Evolutionary conservation across 2,797 vertebrate genomes (phyloP).

Genomic region (Antennarius maculatus): DNA sequence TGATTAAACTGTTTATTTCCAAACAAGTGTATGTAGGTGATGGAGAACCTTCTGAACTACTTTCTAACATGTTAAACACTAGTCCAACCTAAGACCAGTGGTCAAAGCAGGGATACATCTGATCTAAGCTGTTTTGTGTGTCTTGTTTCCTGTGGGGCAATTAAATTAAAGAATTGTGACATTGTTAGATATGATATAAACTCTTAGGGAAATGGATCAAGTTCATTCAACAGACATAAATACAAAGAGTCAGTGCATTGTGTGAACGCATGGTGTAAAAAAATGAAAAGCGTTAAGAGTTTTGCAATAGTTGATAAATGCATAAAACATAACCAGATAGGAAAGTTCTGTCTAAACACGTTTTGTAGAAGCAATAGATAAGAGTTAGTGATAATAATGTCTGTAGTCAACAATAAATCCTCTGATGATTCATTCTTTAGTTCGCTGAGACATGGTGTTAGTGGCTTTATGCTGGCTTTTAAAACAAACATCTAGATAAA

Average conservation of each 20-base stretch:
- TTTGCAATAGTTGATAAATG: conserved; percentile 46
- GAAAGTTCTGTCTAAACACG: conserved; percentile 30
- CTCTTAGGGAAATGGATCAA: conserved; percentile 41
- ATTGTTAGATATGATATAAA: conserved; percentile 32
- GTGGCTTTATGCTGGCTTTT: conserved; percentile 53
- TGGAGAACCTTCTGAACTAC: conserved; percentile 32
- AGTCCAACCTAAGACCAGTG: conserved; percentile 16
- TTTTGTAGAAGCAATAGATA: conserved; percentile 34
- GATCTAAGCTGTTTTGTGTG: conserved; percentile 47
- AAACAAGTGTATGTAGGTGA: conserved; percentile 18
- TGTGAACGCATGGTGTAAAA: conserved; percentile 40
- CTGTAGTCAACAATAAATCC: conserved; percentile 36
- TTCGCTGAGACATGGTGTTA: conserved; percentile 64
- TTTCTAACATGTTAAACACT: conserved; percentile 38
- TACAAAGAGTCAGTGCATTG: conserved; percentile 81
- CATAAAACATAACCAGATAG: conserved; percentile 22
- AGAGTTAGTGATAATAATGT: conserved; percentile 54
- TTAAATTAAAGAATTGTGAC: conserved; percentile 23
- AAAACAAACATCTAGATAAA: conserved; percentile 46
- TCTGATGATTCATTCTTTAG: conserved; percentile 34
- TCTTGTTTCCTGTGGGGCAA: conserved; percentile 14
- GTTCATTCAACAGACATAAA: conserved; percentile 70
- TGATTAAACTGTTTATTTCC: conserved; percentile 32
- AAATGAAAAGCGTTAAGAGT: conserved; percentile 19
- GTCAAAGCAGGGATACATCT: conserved; percentile 44